These are phyloP conservation scores for Orussus abietinus DNA, from an alignment of 1,140 invertebrate genomes.

Conservation along the genomic window DNA sequence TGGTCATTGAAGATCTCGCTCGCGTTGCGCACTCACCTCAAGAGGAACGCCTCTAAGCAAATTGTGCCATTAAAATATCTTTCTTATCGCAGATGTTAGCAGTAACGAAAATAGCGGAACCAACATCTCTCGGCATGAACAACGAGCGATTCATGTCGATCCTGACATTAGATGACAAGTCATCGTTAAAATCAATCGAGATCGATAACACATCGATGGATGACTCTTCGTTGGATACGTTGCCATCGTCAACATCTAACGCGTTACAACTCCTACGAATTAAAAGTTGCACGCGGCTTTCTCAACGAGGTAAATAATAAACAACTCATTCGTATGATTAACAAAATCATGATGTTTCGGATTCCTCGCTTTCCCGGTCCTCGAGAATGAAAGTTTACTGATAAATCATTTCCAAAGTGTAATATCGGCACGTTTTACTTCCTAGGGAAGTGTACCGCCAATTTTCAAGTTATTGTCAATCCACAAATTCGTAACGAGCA, in stretches of 20 bases:
- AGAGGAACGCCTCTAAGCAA: too few relatives aligned
- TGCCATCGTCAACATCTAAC: slow-evolving; percentile 1
- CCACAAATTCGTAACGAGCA: too few relatives aligned
- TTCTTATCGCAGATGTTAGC: slow-evolving; percentile 21
- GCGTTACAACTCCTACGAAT: slow-evolving; percentile 31
- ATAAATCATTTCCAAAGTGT: slow-evolving; percentile 5
- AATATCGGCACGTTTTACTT: neutral
- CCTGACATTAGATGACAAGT: slow-evolving; percentile 12
- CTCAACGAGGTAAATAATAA: slow-evolving; percentile 28
- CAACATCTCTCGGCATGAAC: slow-evolving; percentile 7
- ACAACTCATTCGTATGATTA: neutral
- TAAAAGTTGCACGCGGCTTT: slow-evolving; percentile 28
- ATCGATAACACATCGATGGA: slow-evolving; percentile 17
- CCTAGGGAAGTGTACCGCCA: too few relatives aligned
- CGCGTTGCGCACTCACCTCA: too few relatives aligned
- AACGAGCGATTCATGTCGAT: slow-evolving; percentile 12
- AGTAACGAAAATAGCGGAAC: slow-evolving; percentile 11
- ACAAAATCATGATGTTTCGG: neutral
- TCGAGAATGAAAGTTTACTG: neutral
- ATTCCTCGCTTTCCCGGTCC: too few relatives aligned
- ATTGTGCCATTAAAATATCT: too few relatives aligned
- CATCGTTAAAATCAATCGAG: slow-evolving; percentile 14
- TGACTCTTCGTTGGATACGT: slow-evolving; percentile 2
- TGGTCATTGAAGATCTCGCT: too few relatives aligned
- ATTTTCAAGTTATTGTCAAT: too few relatives aligned